phyloP scores from a whole-genome alignment of 2,888 invertebrate genomes.

The Dryobotodes eremita region DNA sequence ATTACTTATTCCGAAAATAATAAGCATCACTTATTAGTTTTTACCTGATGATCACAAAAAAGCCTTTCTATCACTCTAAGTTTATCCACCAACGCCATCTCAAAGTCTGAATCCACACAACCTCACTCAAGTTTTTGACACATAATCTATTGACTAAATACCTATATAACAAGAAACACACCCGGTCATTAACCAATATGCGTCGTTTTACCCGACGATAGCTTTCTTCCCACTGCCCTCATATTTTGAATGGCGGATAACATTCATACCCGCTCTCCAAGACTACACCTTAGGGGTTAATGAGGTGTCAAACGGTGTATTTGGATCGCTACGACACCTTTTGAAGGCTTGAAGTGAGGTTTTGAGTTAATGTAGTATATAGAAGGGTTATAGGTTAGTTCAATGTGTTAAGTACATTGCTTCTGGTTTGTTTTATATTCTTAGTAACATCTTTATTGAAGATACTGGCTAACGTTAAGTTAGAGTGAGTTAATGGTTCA shows the following conservation, averaged over 20 bases:
- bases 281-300: conserved; percentile 41
- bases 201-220: conserved; percentile 14
- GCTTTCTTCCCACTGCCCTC: conserved; percentile 42
- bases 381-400: background rate
- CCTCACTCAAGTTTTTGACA: background rate
- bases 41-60: background rate
- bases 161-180: conserved; percentile 9
- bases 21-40: background rate
- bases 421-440: background rate
- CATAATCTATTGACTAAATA: conserved; percentile 36
- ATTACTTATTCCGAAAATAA: background rate
- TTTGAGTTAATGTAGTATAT: conserved; percentile 35
- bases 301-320: conserved; percentile 51
- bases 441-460: background rate
- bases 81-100: background rate
- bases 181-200: conserved; percentile 27
- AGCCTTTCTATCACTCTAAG: background rate
- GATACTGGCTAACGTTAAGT: background rate
- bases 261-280: conserved; percentile 28
- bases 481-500: background rate
- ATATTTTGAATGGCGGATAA: conserved; percentile 39
- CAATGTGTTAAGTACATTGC: conserved; percentile 7
- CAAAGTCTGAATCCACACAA: conserved; percentile 1
- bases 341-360: conserved; percentile 11
- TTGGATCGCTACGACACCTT: conserved; percentile 31